A percentile compares a stretch with the other conserved stretches of the same genome.
phyloP scores from a whole-genome alignment of 1,140 invertebrate genomes.

The Ladona fulva region DNA sequence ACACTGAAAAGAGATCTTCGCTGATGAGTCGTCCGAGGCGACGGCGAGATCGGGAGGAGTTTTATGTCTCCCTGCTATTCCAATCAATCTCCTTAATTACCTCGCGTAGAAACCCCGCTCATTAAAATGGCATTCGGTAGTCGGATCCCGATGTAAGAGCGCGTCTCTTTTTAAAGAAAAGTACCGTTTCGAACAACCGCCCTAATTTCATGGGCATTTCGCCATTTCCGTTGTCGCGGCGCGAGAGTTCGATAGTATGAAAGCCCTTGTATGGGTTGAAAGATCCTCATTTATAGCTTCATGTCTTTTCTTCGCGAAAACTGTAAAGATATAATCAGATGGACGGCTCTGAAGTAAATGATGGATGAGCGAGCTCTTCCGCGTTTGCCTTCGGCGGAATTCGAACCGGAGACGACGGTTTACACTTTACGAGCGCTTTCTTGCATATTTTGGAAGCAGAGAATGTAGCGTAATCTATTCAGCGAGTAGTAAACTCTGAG shows the following conservation, averaged over 20 bases:
- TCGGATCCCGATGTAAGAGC: neutral
- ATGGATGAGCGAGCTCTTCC: neutral
- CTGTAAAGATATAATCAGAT: neutral
- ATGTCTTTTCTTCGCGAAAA: neutral
- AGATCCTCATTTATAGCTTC: neutral
- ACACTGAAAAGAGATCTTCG: too few species aligned
- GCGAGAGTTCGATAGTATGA: neutral
- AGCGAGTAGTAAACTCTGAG: too few species aligned
- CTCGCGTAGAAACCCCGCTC: neutral
- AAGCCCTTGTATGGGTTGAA: neutral
- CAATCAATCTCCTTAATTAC: conserved; percentile 10
- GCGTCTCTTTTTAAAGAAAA: neutral
- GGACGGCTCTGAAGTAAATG: neutral
- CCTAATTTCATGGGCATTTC: neutral
- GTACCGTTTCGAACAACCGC: neutral
- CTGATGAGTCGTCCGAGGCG: too few species aligned
- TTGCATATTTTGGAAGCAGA: too few species aligned
- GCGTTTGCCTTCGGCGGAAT: neutral
- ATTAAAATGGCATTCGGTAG: neutral
- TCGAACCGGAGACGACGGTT: neutral
- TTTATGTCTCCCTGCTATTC: neutral
- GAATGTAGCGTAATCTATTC: too few species aligned
- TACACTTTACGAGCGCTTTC: too few species aligned
- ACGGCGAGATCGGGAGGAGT: too few species aligned
- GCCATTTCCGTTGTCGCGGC: neutral